Percentiles rank a stretch among this genome's conserved stretches.
Conservation (phyloP, 2,888 invertebrate genomes). For the Drosophila stalkeri region DNA sequence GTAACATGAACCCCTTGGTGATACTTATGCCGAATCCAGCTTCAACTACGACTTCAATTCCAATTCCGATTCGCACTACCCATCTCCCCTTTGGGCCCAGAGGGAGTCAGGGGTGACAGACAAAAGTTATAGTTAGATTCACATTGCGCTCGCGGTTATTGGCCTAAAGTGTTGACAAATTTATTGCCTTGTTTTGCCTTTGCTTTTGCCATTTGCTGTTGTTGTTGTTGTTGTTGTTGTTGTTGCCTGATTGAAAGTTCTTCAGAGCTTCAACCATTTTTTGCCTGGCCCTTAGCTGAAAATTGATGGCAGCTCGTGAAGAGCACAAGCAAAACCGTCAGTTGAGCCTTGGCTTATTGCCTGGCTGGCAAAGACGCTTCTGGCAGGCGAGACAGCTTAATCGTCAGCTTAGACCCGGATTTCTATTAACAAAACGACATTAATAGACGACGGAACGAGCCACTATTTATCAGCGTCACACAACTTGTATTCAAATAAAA, state of each 20-base stretch:
- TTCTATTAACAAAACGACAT: constrained; percentile 50
- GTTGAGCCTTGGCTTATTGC: constrained; percentile 17
- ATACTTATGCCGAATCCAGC: not conserved
- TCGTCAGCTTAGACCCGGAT: constrained; percentile 44
- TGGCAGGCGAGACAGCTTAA: constrained; percentile 52
- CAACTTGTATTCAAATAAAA: constrained; percentile 13
- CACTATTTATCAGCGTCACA: constrained; percentile 46
- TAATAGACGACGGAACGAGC: constrained; percentile 33
- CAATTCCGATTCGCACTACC: not conserved
- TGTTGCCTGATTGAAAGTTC: constrained; percentile 70
- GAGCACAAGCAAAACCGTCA: constrained; percentile 17
- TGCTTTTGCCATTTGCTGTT: constrained; percentile 9
- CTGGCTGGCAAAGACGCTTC: constrained; percentile 39
- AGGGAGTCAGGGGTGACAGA: constrained; percentile 4
- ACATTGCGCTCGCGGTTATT: constrained; percentile 38
- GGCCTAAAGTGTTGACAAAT: constrained; percentile 75
- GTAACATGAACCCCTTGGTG: constrained; percentile 1
- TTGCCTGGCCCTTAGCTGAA: constrained; percentile 10
- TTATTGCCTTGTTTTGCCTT: constrained; percentile 74
- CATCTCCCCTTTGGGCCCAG: not conserved
- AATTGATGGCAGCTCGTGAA: constrained; percentile 57
- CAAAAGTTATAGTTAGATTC: constrained; percentile 41
- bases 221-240: constrained; percentile 33
- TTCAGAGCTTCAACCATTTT: constrained; percentile 39
- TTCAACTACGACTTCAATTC: not conserved